Percentiles rank a stretch among this genome's conserved stretches.
Evolutionary conservation across 2,113 vertebrate species (phyloP).

Genomic region (Protobothrops mucrosquamatus): DNA sequence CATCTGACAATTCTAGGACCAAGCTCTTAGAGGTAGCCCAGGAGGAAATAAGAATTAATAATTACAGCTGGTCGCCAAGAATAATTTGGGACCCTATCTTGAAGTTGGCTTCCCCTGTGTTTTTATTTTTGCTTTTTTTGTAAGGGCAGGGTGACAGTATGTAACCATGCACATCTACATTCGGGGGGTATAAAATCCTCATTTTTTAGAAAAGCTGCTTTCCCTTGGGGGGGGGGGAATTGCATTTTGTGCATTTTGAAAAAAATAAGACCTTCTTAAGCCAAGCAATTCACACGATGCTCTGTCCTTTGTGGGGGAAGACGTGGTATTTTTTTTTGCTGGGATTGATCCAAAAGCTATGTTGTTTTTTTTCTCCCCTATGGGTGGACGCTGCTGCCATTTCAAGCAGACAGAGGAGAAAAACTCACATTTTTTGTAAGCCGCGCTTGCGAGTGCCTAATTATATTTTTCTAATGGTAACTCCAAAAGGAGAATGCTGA

Average conservation of each 20-base stretch:
- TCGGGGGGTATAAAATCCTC: neutral
- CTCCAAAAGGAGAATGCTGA: constrained; percentile 58
- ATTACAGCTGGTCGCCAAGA: neutral
- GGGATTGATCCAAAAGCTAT: neutral
- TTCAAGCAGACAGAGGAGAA: neutral
- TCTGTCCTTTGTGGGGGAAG: neutral
- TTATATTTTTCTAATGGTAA: constrained; percentile 56
- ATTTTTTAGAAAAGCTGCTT: neutral
- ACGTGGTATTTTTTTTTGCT: neutral
- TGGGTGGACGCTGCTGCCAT: neutral
- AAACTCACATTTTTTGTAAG: neutral
- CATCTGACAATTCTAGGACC: too few species aligned
- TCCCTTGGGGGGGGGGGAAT: too few species aligned
- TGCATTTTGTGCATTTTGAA: too few species aligned
- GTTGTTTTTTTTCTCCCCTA: neutral
- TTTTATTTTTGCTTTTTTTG: neutral
- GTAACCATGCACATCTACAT: neutral
- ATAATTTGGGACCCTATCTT: neutral
- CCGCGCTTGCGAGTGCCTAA: constrained; percentile 20
- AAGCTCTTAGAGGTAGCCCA: neutral
- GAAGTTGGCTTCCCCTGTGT: neutral
- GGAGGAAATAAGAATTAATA: neutral
- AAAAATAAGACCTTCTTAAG: neutral
- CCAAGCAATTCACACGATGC: neutral
- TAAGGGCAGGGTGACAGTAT: neutral